These are phyloP conservation scores for Rhamnusium bicolor DNA, from an alignment of 2,888 invertebrate genomes.

Conservation along the genomic window DNA sequence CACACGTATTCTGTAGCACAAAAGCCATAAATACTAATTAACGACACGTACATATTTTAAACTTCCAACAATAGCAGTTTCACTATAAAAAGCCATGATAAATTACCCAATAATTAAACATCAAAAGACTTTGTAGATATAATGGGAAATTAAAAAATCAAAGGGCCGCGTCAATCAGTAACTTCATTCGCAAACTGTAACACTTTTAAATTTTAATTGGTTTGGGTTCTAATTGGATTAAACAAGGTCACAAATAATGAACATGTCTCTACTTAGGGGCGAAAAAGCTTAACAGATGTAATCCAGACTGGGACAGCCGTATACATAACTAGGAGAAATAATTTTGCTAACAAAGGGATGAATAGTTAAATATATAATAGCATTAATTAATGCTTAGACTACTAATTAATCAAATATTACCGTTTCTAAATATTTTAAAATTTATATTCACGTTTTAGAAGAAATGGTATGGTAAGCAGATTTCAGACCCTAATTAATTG, in stretches of 20 bases:
- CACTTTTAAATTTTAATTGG: constrained; percentile 30
- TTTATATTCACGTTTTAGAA: no score
- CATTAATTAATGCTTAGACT: no score
- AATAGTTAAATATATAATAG: not conserved
- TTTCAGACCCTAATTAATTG: no score
- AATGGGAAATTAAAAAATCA: constrained; percentile 26
- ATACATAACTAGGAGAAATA: not conserved
- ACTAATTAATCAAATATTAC: not conserved
- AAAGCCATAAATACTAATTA: constrained; percentile 34
- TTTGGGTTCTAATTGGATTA: constrained; percentile 15
- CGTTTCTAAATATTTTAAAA: no score
- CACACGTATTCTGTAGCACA: constrained; percentile 25
- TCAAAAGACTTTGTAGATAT: constrained; percentile 30
- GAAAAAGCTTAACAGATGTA: constrained; percentile 10
- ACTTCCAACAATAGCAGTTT: constrained; percentile 33
- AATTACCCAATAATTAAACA: constrained; percentile 32
- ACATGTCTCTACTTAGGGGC: not conserved
- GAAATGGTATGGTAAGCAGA: no score
- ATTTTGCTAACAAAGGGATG: constrained; percentile 10
- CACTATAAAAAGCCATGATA: constrained; percentile 33
- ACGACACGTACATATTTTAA: constrained; percentile 32
- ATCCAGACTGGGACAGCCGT: not conserved
- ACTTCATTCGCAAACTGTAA: constrained; percentile 23
- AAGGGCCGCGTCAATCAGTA: constrained; percentile 20
- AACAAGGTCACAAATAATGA: constrained; percentile 18